Base-by-base conservation (phyloP, 1,140 invertebrate species). In the Platyscapa corneri region DNA sequence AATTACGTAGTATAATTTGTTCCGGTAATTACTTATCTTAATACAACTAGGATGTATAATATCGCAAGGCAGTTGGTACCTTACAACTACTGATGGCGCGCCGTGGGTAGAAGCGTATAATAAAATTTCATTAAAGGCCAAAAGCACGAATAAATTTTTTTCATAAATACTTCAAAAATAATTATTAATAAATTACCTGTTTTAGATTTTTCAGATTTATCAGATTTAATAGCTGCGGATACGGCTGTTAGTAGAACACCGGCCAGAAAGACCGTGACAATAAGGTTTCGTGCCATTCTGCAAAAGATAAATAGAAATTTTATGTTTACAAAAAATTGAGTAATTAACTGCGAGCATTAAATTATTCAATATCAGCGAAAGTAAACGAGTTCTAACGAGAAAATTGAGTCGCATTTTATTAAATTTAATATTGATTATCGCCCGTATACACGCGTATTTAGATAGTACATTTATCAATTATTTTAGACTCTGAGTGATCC, bases 1-100 rank as follows among this genome's bases (percentile, higher is more conserved):
- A 78, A 65, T 78, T 84, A 78, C 49, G 77, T 23, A 74, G 46
- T 3, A 49, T 49, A 39, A 85, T 81, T 81, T 64, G 78, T 85
- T 64, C 46, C 77, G 83, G 77, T 27, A 81, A 81, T 82, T 75
- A 85, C 5, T 74, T 75, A 53, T 39, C 12, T 60, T 75, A 37
- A 75, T 46, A 60, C 81, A 53, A 60, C 2, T 37, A 32, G 46
- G 23, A 42, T 74, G n/a, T n/a, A 37, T 74, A 37, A 70, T 70
- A 7, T 5, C 34, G 3, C 20, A 70, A 42, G 23, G 18, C 0
- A 42, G 3, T 16, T 42, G 3, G 20, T 42, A n/a, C 39, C n/a
- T 16, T 60, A 60, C 56, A 3, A n/a, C 34, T 14, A 32, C 18
- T 79, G 56, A 64, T 56, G 56, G 27, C 37, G 20, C 8, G 16